phyloP scores from a whole-genome alignment of 1,140 invertebrate genomes.

The Meteorus sp. region DNA sequence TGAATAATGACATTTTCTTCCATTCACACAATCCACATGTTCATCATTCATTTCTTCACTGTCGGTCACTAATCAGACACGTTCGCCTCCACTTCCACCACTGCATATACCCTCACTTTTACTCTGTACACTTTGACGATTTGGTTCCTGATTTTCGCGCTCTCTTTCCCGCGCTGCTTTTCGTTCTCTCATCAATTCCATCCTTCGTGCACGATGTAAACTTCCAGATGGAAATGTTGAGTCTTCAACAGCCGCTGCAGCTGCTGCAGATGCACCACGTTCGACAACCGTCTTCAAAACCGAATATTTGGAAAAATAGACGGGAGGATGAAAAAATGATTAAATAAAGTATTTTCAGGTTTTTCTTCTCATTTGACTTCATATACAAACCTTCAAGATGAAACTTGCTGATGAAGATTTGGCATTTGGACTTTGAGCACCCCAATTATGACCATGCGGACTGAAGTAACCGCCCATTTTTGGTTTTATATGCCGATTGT shows the following conservation, averaged over 20 bases:
- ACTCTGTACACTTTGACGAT: background rate
- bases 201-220: conserved; percentile 40
- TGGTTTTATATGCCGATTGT: conserved; percentile 84
- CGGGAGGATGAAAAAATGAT: background rate
- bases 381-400: conserved; percentile 39
- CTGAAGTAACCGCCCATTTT: conserved; percentile 80
- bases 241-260: conserved; percentile 45
- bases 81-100: conserved; percentile 12
- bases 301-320: background rate
- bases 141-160: conserved; percentile 23
- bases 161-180: conserved; percentile 41
- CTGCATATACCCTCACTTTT: conserved; percentile 8
- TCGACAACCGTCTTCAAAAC: conserved; percentile 40
- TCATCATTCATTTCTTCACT: too few species aligned
- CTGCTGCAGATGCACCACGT: conserved; percentile 43
- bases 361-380: background rate
- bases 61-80: conserved; percentile 16
- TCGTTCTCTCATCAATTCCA: conserved; percentile 39
- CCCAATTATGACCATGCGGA: conserved; percentile 41
- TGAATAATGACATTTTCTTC: too few species aligned
- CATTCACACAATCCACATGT: too few species aligned
- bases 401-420: conserved; percentile 47
- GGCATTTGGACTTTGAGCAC: conserved; percentile 41
- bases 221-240: conserved; percentile 47
- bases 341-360: background rate